phyloP scores from a whole-genome alignment of 2,113 vertebrate species.

The Protobothrops flavoviridis region DNA sequence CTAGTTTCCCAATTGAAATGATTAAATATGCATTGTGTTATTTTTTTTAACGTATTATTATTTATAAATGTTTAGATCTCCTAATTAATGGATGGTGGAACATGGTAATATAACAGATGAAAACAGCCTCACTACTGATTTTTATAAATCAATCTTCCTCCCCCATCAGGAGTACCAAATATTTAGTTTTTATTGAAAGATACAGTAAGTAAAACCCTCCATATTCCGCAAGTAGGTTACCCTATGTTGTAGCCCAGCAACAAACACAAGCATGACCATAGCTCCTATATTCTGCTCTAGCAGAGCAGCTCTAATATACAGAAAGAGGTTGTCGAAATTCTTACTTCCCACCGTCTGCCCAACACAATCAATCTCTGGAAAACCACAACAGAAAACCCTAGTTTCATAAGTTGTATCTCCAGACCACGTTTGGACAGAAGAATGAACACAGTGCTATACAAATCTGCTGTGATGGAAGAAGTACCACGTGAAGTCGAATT shows the following conservation, averaged over 20 bases:
- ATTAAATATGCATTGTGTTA: neutral
- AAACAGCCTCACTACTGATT: neutral
- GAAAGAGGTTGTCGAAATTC: neutral
- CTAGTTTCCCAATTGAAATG: neutral
- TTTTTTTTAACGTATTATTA: neutral
- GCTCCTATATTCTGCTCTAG: neutral
- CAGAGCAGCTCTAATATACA: neutral
- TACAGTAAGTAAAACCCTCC: neutral
- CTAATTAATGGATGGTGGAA: neutral
- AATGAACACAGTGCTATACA: neutral
- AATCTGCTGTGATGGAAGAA: neutral
- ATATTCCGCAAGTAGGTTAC: neutral
- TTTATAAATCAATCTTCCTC: neutral
- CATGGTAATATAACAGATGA: no score
- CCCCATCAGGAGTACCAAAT: neutral
- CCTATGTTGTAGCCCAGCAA: neutral
- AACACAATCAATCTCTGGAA: neutral
- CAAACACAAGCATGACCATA: neutral
- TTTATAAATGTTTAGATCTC: neutral
- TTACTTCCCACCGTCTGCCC: neutral
- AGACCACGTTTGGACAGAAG: neutral
- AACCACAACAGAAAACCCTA: neutral
- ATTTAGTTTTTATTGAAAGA: neutral
- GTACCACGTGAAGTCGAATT: neutral
- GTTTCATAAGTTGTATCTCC: neutral